phyloP scores from a whole-genome alignment of 2,113 vertebrate genomes.

The Hippocampus comes region DNA sequence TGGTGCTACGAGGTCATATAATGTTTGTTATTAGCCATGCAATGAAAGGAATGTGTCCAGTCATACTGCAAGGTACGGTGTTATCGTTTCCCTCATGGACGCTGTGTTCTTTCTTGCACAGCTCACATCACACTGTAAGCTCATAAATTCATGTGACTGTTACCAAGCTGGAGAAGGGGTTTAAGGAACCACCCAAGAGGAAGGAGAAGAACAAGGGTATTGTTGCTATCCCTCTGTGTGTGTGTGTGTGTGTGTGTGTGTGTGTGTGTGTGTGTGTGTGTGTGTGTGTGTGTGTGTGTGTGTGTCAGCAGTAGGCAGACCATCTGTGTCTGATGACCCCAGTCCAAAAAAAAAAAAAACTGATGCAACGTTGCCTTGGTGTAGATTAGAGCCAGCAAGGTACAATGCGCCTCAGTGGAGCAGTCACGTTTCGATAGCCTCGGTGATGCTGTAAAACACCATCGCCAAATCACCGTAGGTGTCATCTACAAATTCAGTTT shows the following conservation, averaged over 20 bases:
- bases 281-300: not conserved
- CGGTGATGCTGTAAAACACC: conserved; percentile 18
- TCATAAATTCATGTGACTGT: not conserved
- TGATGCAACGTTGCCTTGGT: conserved; percentile 15
- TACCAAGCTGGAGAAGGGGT: not conserved
- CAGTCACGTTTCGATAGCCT: not conserved
- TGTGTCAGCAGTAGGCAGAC: conserved; percentile 58
- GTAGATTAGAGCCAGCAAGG: conserved; percentile 37
- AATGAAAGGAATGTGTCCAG: not conserved
- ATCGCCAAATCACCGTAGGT: conserved; percentile 2
- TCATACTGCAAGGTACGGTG: not conserved
- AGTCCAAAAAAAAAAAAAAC: conserved; percentile 45
- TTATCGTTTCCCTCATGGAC: not conserved
- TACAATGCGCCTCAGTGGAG: conserved; percentile 26
- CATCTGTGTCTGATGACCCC: conserved; percentile 66
- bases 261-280: not conserved
- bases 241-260: not conserved
- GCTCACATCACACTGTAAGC: not conserved
- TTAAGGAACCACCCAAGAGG: conserved; percentile 1
- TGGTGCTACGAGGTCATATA: not conserved
- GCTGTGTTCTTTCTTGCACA: not conserved
- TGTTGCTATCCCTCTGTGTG: not conserved
- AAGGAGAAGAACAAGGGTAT: not conserved
- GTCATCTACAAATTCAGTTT: conserved; percentile 20
- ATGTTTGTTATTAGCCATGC: conserved; percentile 1